phyloP scores from a whole-genome alignment of 2,113 vertebrate genomes.

The Leuciscus idus region DNA sequence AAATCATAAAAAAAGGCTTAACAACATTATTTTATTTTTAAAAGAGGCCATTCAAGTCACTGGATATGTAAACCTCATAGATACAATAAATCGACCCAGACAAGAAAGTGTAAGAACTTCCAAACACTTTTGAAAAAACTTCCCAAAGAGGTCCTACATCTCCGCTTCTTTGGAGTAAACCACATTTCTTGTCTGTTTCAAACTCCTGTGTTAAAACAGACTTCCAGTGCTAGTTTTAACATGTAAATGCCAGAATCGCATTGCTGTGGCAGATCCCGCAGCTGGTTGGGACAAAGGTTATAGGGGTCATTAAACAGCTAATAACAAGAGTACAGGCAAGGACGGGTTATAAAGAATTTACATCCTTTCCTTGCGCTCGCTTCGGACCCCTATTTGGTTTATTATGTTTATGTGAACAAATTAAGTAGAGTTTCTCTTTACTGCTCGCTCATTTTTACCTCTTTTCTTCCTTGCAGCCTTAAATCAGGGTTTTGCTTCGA shows the following conservation, averaged over 20 bases:
- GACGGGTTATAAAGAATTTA: conserved; percentile 12
- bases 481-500: neutral
- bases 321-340: conserved; percentile 15
- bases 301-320: conserved; percentile 38
- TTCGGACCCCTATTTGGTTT: neutral
- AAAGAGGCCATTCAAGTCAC: neutral
- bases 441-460: neutral
- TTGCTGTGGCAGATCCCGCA: conserved; percentile 62
- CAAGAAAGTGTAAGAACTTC: neutral
- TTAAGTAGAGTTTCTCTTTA: neutral
- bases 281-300: conserved; percentile 4
- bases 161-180: conserved; percentile 16
- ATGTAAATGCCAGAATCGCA: conserved; percentile 66
- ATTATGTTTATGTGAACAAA: conserved; percentile 15
- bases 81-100: neutral
- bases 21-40: too few species aligned
- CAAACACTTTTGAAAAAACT: neutral
- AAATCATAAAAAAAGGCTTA: too few species aligned
- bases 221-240: conserved; percentile 72
- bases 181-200: conserved; percentile 23
- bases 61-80: neutral
- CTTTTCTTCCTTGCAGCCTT: neutral
- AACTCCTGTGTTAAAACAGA: conserved; percentile 49
- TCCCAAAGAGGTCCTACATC: neutral
- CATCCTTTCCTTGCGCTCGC: neutral